Percentiles rank a stretch among this genome's conserved stretches.
These are phyloP conservation scores for Tinea pellionella DNA, from an alignment of 2,888 invertebrate genomes.

Conservation along the genomic window DNA sequence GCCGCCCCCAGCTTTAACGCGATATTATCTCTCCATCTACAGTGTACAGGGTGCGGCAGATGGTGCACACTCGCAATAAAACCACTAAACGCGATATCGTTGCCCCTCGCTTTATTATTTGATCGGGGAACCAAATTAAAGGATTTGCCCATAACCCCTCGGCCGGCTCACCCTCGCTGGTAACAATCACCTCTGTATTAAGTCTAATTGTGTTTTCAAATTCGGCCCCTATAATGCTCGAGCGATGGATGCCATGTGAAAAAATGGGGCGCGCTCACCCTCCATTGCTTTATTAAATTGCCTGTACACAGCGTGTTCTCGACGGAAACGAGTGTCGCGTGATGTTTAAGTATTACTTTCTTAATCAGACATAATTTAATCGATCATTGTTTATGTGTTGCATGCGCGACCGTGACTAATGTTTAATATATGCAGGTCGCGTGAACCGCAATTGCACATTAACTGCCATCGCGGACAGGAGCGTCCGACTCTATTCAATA, in stretches of 20 bases:
- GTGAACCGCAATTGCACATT: neutral
- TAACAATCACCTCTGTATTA: constrained; percentile 70
- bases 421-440: constrained; percentile 15
- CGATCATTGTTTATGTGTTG: constrained; percentile 11
- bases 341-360: constrained; percentile 3
- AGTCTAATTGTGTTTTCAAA: constrained; percentile 71
- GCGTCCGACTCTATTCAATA: neutral
- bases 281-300: constrained; percentile 55
- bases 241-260: constrained; percentile 54
- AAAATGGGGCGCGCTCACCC: constrained; percentile 54
- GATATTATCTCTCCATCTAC: constrained; percentile 66
- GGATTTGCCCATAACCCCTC: constrained; percentile 66
- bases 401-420: constrained; percentile 10
- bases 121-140: constrained; percentile 70
- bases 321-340: neutral
- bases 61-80: constrained; percentile 66
- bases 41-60: constrained; percentile 46
- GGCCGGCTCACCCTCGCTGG: constrained; percentile 51
- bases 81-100: constrained; percentile 69
- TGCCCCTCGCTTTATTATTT: constrained; percentile 66
- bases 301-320: constrained; percentile 31
- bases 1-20: constrained; percentile 48
- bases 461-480: neutral
- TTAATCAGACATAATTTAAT: constrained; percentile 8
- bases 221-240: constrained; percentile 55